A percentile compares a stretch with the other conserved stretches of the same genome.
These are phyloP conservation scores for Archips xylosteana DNA, from an alignment of 2,888 invertebrate species.

Conservation along the genomic window DNA sequence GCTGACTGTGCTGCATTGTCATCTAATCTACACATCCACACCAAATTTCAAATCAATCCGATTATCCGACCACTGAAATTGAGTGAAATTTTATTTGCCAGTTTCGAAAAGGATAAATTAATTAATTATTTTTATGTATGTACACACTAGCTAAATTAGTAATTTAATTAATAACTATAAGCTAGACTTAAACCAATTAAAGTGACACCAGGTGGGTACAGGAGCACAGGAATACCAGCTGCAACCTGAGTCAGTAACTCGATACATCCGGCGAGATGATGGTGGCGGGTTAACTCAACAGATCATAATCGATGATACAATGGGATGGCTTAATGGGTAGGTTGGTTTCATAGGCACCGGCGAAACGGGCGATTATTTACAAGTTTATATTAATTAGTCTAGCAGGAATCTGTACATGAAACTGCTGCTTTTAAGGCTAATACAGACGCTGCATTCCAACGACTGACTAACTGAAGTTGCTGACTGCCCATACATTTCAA, in stretches of 20 bases:
- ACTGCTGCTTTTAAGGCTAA: background rate
- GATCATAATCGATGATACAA: conserved; percentile 22
- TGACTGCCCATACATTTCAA: no score
- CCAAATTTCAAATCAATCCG: no score
- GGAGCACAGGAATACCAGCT: conserved; percentile 23
- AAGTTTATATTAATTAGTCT: background rate
- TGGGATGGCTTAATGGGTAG: background rate
- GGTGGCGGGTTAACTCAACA: conserved; percentile 34
- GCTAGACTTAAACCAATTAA: background rate
- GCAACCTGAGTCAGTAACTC: conserved; percentile 47
- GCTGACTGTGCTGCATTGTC: background rate
- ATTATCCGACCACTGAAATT: no score
- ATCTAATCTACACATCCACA: no score
- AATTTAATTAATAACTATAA: background rate
- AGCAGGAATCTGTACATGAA: background rate
- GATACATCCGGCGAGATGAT: conserved; percentile 54
- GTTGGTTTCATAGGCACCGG: background rate
- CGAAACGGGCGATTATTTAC: background rate
- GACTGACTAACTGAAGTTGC: no score
- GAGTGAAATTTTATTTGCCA: no score
- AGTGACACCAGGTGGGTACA: conserved; percentile 4
- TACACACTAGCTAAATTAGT: no score
- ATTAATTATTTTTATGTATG: no score
- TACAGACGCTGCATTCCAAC: no score
- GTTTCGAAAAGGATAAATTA: no score